Evolutionary conservation across 2,113 vertebrate species (phyloP).

Genomic region (Cebus imitator): DNA sequence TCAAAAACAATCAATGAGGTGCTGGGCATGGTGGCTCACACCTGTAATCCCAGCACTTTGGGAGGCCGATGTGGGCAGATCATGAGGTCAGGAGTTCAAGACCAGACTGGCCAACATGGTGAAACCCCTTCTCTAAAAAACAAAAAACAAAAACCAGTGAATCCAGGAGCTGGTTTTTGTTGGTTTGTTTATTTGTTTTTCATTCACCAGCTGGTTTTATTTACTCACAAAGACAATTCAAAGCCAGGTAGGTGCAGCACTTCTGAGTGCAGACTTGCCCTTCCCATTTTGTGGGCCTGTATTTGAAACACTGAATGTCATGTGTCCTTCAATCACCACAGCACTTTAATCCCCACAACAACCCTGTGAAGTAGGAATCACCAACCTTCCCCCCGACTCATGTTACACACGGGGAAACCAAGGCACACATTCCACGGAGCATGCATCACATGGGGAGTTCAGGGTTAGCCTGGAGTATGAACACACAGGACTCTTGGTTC

Average conservation of each 20-base stretch:
- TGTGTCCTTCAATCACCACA: neutral
- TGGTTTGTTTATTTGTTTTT: neutral
- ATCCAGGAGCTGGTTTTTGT: too few relatives aligned
- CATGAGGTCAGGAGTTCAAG: too few relatives aligned
- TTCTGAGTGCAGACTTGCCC: neutral
- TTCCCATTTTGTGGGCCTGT: neutral
- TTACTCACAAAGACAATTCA: constrained; percentile 54
- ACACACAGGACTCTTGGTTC: neutral
- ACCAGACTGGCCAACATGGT: too few relatives aligned
- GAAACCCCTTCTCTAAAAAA: too few relatives aligned
- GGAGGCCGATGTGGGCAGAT: too few relatives aligned
- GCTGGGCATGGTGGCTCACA: too few relatives aligned
- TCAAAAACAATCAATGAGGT: too few relatives aligned
- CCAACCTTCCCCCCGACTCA: neutral
- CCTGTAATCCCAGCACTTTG: too few relatives aligned
- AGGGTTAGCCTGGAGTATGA: constrained; percentile 11
- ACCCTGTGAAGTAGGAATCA: constrained; percentile 69
- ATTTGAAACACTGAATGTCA: neutral
- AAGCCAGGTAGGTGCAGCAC: neutral
- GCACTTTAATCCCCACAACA: constrained; percentile 61
- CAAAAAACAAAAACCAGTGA: too few relatives aligned
- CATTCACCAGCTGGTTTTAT: constrained; percentile 62
- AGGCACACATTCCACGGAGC: constrained; percentile 50
- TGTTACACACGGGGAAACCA: constrained; percentile 36
- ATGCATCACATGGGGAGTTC: constrained; percentile 19